Base-by-base conservation (phyloP, 2,113 vertebrate species). In the Cynocephalus volans region DNA sequence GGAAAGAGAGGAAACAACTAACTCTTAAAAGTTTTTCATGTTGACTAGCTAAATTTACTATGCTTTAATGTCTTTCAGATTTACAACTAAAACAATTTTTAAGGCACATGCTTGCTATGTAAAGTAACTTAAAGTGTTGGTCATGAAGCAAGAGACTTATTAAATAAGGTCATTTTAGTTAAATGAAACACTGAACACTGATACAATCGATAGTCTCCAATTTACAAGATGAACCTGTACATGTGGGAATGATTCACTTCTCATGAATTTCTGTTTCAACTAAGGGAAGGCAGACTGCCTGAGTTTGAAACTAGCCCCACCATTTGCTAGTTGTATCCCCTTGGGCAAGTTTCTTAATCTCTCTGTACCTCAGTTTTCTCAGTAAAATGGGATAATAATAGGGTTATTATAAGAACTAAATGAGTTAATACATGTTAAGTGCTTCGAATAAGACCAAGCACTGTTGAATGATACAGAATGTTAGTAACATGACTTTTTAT, bases 1-100 rank as follows among this genome's bases (percentile, higher is more conserved):
- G 62, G 77, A 83, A 96, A 93, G 77, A 87, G 33, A 76, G 9
- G 72, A 97, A 82, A 86, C 95, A 93, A 88, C 76, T 9, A 86
- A 65, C 54, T 81, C 76, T 83, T 81, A 72, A 52, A 95, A 94
- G 62, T 76, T 50, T 76, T 90, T 86, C 79, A 8, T 26, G 72
- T 60, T 88, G 84, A 95, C 65, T 60, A 58, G 80, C 62, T 89
- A 93, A 88, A 95, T 96, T 92, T 91, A 95, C 73, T 87, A 14
- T 24, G 62, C 82, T 83, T 93, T 93, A 79, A 88, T 82, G 82
- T 19, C 88, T 76, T 81, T 85, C 76, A 82, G 81, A 82, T 73
- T 86, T 69, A 91, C 21, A 95, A 77, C 64, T 54, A 58, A 94
- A 89, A 69, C 82, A 79, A 76, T 58, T 88, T 87, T 79, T 75